Conservation (phyloP, 92 coral and sea anemone species). For the Porites lobata region DNA sequence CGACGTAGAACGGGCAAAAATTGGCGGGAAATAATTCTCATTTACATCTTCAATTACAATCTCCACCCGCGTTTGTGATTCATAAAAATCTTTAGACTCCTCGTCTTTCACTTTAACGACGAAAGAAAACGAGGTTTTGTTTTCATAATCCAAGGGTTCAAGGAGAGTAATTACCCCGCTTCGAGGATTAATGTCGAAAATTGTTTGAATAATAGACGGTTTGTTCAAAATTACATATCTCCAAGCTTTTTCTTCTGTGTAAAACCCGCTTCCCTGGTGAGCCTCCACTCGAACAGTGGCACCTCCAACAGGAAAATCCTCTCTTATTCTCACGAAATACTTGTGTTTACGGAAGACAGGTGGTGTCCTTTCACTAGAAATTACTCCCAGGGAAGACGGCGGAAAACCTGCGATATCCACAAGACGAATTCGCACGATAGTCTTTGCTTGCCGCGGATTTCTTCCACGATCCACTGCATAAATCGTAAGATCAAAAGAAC, state of each 20-base stretch:
- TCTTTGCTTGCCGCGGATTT: slow-evolving; percentile 61
- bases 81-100: slow-evolving; percentile 3
- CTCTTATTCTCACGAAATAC: slow-evolving; percentile 88
- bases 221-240: slow-evolving; percentile 51
- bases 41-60: slow-evolving; percentile 81
- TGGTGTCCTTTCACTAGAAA: slow-evolving; percentile 19
- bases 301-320: slow-evolving; percentile 91
- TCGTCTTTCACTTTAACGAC: slow-evolving; percentile 41
- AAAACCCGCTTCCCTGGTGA: slow-evolving; percentile 51
- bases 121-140: slow-evolving; percentile 56
- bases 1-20: slow-evolving; percentile 57
- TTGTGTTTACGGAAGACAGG: slow-evolving; percentile 70
- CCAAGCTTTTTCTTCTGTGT: slow-evolving; percentile 47
- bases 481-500: slow-evolving; percentile 74
- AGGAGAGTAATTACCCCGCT: slow-evolving; percentile 87
- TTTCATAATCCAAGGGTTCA: slow-evolving; percentile 74
- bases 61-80: slow-evolving; percentile 70
- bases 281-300: slow-evolving; percentile 80
- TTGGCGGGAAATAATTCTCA: slow-evolving; percentile 86
- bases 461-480: slow-evolving; percentile 91
- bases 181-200: slow-evolving; percentile 85
- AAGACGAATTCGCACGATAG: slow-evolving; percentile 77
- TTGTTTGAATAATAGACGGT: slow-evolving; percentile 49
- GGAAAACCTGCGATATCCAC: slow-evolving; percentile 69
- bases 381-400: slow-evolving; percentile 45